Base-by-base conservation (phyloP, 2,888 invertebrate species). In the Drosophila mettleri region DNA sequence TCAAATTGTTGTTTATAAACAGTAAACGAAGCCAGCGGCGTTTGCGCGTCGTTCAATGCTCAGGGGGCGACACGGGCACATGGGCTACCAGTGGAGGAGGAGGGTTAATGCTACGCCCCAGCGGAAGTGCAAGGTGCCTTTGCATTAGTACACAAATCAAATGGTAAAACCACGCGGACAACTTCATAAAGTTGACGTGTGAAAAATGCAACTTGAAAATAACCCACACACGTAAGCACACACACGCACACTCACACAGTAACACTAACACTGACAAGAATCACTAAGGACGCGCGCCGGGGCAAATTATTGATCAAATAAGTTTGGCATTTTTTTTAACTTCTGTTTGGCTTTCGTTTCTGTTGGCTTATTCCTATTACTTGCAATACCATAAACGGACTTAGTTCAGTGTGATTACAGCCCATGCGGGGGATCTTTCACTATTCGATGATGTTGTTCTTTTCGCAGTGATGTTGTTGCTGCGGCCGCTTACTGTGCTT, bases 221-320 rank as follows among this genome's bases (percentile, higher is more conserved):
- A 65, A 45, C 48, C 43, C 54, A 53, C 20, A 52, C 43, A 67
- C 38, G 45, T 7, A 46, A 27, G 68, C 48, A 31, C 33, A 54
- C 3, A 49, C 20, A 57, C 36, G 59, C 38, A 48, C n/a, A 49
- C 20, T 62, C 57, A 41, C 39, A 63, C 38, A 62, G 57, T 38
- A 22, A 63, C 24, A 34, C 16, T 45, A 4, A 58, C 62, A 57
- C 38, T 27, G 27, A n/a, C 43, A 39, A 22, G 41, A 67, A 71
- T 83, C 83, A 86, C 86, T 79, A 81, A 75, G 76, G 80, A 80
- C 74, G 81, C 74, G 81, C 75, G 78, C 63, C 58, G 74, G 54
- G 78, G 60, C 55, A 70, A 76, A 70, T 86, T 89, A 89, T 89
- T 80, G 89, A 89, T 89, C 89, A 89, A 89, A 89, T 89, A 90